These are phyloP conservation scores for Macrobrachium nipponense DNA, from an alignment of 1,140 invertebrate species.

Conservation along the genomic window DNA sequence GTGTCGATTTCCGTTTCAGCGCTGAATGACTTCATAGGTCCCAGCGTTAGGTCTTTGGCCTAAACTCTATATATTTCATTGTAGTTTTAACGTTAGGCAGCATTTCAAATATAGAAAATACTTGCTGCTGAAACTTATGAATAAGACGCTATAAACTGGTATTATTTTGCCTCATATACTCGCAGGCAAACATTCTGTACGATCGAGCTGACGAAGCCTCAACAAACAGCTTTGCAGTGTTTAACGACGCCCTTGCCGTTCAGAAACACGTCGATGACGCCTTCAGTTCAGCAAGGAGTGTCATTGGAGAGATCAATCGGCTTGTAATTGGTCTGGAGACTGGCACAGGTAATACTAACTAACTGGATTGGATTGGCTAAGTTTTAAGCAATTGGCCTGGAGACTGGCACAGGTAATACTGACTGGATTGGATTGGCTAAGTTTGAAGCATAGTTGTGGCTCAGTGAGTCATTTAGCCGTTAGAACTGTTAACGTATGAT, in stretches of 20 bases:
- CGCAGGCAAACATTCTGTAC: slow-evolving; percentile 66
- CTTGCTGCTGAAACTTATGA: neutral
- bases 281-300: slow-evolving; percentile 66
- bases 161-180: slow-evolving; percentile 28
- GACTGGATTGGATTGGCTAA: slow-evolving; percentile 75
- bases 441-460: slow-evolving; percentile 70
- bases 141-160: neutral
- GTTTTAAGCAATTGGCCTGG: slow-evolving; percentile 76
- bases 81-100: neutral
- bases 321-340: slow-evolving; percentile 77
- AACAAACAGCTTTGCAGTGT: slow-evolving; percentile 63
- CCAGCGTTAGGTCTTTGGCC: too few relatives aligned
- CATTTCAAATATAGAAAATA: neutral
- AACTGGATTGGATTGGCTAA: slow-evolving; percentile 75
- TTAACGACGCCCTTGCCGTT: slow-evolving; percentile 66
- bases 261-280: slow-evolving; percentile 68
- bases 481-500: too few relatives aligned
- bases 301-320: slow-evolving; percentile 77
- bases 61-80: too few relatives aligned
- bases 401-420: slow-evolving; percentile 74
- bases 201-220: slow-evolving; percentile 66
- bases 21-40: too few relatives aligned
- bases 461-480: too few relatives aligned
- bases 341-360: slow-evolving; percentile 70
- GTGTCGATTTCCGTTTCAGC: too few relatives aligned